These are phyloP conservation scores for Gouania willdenowi DNA, from an alignment of 2,797 vertebrate species.

Conservation along the genomic window DNA sequence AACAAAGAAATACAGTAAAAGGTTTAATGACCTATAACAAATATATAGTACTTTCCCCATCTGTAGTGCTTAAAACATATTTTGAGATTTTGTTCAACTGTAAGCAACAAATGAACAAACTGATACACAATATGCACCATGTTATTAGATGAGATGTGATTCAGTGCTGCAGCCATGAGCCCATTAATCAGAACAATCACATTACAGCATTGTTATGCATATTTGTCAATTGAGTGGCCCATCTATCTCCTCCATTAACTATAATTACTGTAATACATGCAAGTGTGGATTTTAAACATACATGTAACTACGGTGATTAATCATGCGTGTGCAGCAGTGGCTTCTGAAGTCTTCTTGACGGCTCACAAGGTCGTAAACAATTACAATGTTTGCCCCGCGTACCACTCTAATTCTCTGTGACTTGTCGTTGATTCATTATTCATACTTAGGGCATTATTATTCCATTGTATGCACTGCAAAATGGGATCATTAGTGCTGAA, in stretches of 20 bases:
- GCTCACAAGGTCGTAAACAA: slow-evolving; percentile 63
- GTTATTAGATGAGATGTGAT: too few relatives aligned
- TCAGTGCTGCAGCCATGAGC: neutral
- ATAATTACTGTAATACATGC: slow-evolving; percentile 59
- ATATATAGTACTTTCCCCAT: too few relatives aligned
- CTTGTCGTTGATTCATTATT: slow-evolving; percentile 68
- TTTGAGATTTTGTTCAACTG: too few relatives aligned
- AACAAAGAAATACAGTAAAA: too few relatives aligned
- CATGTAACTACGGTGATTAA: slow-evolving; percentile 52
- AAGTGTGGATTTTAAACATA: slow-evolving; percentile 48
- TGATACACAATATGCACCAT: too few relatives aligned
- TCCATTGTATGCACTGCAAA: slow-evolving; percentile 64
- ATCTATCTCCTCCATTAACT: slow-evolving; percentile 52
- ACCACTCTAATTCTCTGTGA: slow-evolving; percentile 41
- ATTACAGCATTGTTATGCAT: slow-evolving; percentile 42
- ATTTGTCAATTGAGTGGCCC: slow-evolving; percentile 38
- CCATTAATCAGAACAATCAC: slow-evolving; percentile 42
- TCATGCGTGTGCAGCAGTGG: slow-evolving; percentile 34
- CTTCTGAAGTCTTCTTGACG: slow-evolving; percentile 39
- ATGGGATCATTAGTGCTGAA: slow-evolving; percentile 69
- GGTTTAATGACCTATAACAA: too few relatives aligned
- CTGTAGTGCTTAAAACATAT: too few relatives aligned
- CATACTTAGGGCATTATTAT: slow-evolving; percentile 67
- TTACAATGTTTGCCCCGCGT: slow-evolving; percentile 32
- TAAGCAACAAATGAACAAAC: too few relatives aligned